A percentile compares a stretch with the other conserved stretches of the same genome.
Conservation (phyloP, 1,140 invertebrate genomes). For the Drosophila mauritiana region DNA sequence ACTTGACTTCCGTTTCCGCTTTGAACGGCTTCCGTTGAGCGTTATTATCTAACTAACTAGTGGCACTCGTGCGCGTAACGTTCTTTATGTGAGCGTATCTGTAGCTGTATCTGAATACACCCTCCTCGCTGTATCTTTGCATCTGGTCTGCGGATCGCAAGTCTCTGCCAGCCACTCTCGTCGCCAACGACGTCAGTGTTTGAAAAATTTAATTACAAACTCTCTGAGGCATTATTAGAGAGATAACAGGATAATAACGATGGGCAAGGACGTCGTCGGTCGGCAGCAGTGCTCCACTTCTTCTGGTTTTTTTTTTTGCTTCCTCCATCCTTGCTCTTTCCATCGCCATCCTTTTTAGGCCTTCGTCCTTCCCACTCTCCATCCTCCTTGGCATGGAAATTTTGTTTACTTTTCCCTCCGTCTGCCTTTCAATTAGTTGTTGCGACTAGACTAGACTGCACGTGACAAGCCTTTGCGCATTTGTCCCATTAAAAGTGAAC, state of each 20-base stretch:
- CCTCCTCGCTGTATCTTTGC: slow-evolving; percentile 41
- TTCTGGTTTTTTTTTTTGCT: slow-evolving; percentile 16
- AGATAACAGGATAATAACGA: slow-evolving; percentile 83
- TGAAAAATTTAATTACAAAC: slow-evolving; percentile 83
- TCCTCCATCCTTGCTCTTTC: slow-evolving; percentile 10
- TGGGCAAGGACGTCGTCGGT: slow-evolving; percentile 67
- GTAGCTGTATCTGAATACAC: slow-evolving; percentile 18
- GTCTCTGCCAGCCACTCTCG: slow-evolving; percentile 26
- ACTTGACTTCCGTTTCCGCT: slow-evolving; percentile 82
- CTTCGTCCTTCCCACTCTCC: slow-evolving; percentile 7
- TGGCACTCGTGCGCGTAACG: slow-evolving; percentile 81
- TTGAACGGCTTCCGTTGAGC: slow-evolving; percentile 77
- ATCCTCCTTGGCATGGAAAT: slow-evolving; percentile 63
- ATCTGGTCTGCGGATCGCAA: slow-evolving; percentile 26
- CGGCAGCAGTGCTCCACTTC: slow-evolving; percentile 69
- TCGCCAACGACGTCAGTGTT: slow-evolving; percentile 49
- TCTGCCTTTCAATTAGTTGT: slow-evolving; percentile 77
- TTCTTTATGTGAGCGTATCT: slow-evolving; percentile 56
- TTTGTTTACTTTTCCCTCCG: slow-evolving; percentile 57
- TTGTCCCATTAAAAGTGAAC: slow-evolving; percentile 39
- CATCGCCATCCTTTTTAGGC: slow-evolving; percentile 57
- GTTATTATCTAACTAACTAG: slow-evolving; percentile 83
- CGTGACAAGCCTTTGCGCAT: slow-evolving; percentile 51
- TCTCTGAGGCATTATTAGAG: slow-evolving; percentile 82
- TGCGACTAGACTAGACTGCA: slow-evolving; percentile 71